These are phyloP conservation scores for Nysson spinosus DNA, from an alignment of 2,888 invertebrate species.

Conservation along the genomic window DNA sequence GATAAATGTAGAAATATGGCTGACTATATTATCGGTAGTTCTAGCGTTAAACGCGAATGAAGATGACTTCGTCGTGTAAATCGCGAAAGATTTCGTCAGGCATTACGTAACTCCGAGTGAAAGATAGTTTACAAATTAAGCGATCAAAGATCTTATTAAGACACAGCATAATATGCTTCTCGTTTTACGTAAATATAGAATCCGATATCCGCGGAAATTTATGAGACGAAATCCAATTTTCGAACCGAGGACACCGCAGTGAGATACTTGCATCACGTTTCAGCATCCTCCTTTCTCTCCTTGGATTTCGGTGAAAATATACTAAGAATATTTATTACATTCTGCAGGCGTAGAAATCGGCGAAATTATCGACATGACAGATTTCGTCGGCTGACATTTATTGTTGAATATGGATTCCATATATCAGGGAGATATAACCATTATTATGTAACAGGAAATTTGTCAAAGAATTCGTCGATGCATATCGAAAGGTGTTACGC, in stretches of 20 bases:
- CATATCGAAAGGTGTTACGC: too few species aligned
- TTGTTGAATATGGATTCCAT: background rate
- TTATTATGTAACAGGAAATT: too few species aligned
- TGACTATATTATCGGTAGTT: too few species aligned
- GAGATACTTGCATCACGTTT: slow-evolving; percentile 5
- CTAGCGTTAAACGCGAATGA: too few species aligned
- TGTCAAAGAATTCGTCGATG: too few species aligned
- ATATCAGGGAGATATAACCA: too few species aligned
- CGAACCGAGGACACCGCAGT: slow-evolving; percentile 2
- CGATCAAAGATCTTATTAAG: background rate
- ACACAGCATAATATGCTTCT: background rate
- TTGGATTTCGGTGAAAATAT: background rate
- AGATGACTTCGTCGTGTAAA: slow-evolving; percentile 14
- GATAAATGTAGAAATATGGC: too few species aligned
- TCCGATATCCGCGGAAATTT: slow-evolving; percentile 12
- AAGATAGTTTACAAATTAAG: background rate
- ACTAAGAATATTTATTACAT: slow-evolving; percentile 4
- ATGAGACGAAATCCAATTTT: slow-evolving; percentile 27
- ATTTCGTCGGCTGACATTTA: background rate
- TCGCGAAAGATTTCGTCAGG: slow-evolving; percentile 50
- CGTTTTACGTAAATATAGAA: slow-evolving; percentile 13
- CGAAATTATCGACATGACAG: background rate
- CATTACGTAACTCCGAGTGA: slow-evolving; percentile 53
- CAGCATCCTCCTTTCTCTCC: background rate
- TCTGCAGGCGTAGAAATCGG: background rate